Base-by-base conservation (phyloP, 2,888 invertebrate genomes). In the Hypolimnas misippus region DNA sequence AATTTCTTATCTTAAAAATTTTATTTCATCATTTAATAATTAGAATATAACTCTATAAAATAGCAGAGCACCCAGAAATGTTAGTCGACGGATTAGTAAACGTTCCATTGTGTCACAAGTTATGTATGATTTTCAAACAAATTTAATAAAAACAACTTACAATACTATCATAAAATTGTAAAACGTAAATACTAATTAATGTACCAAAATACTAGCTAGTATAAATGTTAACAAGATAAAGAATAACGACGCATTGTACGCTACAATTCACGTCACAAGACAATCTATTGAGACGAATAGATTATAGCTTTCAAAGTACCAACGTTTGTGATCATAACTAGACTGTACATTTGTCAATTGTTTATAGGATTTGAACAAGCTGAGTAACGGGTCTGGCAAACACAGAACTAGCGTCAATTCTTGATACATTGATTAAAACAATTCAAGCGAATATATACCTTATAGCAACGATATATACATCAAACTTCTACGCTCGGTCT, bases 321-420 rank as follows among this genome's bases (percentile, higher is more conserved):
- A 44, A 44, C 8, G 40, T 54, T 35, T 35, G 49, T 33, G 17
- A 64, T 33, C 49, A 35, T 40, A 58, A 38, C 29, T n/a, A n/a
- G 35, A 52, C 38, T 57, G 50, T 42, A 57, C 61, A 66, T 67
- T 65, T 65, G 63, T 65, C 65, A 63, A 63, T 63, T 57, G 55
- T 62, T 64, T 64, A 67, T 68, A 61, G 35, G 51, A 51, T 51
- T 62, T 50, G 49, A 62, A 64, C 62, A 62, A 57, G 59, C 44
- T 46, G 44, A 57, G 55, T 67, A 64, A 66, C 69, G 58, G 40
- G 59, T 42, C 29, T 38, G 56, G 40, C 56, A 56, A 62, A 58
- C 51, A 38, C 56, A 64, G 35, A 46, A 61, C 49, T 16, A 50
- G 38, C 14, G 33, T 10, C 55, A 44, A 38, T 17, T 50, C 52